Evolutionary conservation across 2,888 invertebrate genomes (phyloP).

Genomic region (Callyntrura sp.): DNA sequence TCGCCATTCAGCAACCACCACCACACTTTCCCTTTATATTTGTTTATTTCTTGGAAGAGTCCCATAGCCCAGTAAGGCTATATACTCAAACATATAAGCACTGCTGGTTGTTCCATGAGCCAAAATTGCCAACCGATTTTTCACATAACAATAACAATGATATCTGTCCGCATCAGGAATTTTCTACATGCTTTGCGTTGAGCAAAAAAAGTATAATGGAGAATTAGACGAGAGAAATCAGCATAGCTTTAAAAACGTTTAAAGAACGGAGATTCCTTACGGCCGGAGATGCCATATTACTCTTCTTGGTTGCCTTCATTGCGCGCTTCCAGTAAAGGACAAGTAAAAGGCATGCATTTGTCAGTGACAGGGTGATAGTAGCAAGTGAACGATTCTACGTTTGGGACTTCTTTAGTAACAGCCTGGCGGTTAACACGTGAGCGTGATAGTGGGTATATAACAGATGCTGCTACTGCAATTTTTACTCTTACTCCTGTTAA

Average conservation of each 20-base stretch:
- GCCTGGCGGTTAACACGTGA: too few species aligned
- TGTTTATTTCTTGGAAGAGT: too few species aligned
- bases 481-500: too few species aligned
- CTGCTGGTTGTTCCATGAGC: neutral
- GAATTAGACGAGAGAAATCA: neutral
- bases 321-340: neutral
- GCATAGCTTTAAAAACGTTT: neutral
- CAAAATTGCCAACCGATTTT: neutral
- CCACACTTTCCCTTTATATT: neutral
- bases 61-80: neutral
- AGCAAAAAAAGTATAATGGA: neutral
- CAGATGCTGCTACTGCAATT: too few species aligned
- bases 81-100: neutral
- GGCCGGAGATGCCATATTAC: neutral
- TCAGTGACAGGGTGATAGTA: neutral
- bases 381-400: neutral
- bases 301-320: neutral
- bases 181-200: neutral
- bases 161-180: conserved; percentile 34
- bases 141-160: conserved; percentile 34
- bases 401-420: conserved; percentile 12
- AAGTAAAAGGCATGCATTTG: neutral
- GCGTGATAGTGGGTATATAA: too few species aligned
- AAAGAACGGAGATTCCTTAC: conserved; percentile 1
- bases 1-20: neutral